phyloP scores from a whole-genome alignment of 2,113 vertebrate genomes.

The Bos indicus region DNA sequence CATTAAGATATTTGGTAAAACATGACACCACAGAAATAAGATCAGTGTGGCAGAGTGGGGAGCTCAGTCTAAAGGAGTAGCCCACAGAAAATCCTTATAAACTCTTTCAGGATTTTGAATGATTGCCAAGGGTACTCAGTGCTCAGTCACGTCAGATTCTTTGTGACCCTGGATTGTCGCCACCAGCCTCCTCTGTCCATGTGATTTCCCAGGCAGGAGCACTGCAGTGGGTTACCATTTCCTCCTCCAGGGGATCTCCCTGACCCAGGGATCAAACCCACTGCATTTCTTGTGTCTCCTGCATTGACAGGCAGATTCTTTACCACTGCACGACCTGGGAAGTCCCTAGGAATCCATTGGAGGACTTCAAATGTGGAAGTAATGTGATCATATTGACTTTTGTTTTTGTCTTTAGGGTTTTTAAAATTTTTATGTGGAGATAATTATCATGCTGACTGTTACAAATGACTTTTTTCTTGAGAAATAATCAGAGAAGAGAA shows the following conservation, averaged over 20 bases:
- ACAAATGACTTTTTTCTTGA: neutral
- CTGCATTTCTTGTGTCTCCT: neutral
- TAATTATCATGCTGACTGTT: neutral
- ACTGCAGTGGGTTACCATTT: neutral
- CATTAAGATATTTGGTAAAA: neutral
- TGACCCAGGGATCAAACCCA: neutral
- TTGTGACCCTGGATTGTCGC: neutral
- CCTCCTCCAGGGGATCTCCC: neutral
- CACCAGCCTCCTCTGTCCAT: neutral
- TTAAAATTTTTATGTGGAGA: neutral
- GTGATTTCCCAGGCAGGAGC: neutral
- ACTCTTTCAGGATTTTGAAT: neutral
- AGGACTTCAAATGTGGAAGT: neutral
- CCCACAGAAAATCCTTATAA: neutral
- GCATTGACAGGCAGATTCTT: neutral
- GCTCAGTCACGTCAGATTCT: neutral
- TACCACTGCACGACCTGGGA: neutral
- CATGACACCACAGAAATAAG: neutral
- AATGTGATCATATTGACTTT: neutral
- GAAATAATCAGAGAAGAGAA: neutral
- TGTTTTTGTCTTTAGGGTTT: neutral
- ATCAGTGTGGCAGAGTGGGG: neutral
- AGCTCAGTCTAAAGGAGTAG: accelerated
- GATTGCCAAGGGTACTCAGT: neutral
- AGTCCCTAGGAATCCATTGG: neutral